Base-by-base conservation (phyloP, 1,140 invertebrate genomes). In the Drosophila pseudoananassae region DNA sequence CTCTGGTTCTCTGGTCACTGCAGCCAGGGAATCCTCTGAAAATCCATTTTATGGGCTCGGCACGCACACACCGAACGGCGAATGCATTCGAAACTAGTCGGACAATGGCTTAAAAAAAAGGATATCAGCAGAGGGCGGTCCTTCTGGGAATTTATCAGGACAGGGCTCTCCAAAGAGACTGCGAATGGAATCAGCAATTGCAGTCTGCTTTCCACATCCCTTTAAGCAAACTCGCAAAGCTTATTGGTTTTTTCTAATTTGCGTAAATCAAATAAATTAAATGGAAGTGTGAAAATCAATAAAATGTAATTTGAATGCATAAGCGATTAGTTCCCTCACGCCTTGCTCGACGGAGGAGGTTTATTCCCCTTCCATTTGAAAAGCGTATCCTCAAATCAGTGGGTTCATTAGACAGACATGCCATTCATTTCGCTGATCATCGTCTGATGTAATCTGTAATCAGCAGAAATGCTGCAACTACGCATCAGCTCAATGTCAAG, bases 401-500 rank as follows among this genome's bases (percentile, higher is more conserved):
- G 20, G 36, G 40, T 60, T 66, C 45, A 69, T 63, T 59, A 61
- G 43, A 64, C 59, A 60, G 72, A 72, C 61, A 82, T 82, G 40
- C 29, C 57, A 51, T 38, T 63, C 70, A 75, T 53, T 25, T 4
- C 17, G 52, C 69, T 43, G 69, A 27, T 60, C 52, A 47, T 68
- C 53, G 51, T 40, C 59, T 53, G 63, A 57, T 74, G 69, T 54
- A 57, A 69, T 78, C 78, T 71, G 80, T 69, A 82, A 82, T 82
- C 78, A 82, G 78, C 71, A 75, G 40, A 61, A 74, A 60, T 57
- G 64, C 53, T 25, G 47, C 54, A 53, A 49, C 57, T 65, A 65
- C 55, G 73, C 40, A 78, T 57, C 54, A 54, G 55, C 78, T 81
- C 78, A 65, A 82, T 82, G 70, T 73, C 57, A 78, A 63, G 45